Percentiles rank a stretch among this genome's conserved stretches.
Conservation (phyloP, 2,113 vertebrate genomes). For the Azemiops feae region DNA sequence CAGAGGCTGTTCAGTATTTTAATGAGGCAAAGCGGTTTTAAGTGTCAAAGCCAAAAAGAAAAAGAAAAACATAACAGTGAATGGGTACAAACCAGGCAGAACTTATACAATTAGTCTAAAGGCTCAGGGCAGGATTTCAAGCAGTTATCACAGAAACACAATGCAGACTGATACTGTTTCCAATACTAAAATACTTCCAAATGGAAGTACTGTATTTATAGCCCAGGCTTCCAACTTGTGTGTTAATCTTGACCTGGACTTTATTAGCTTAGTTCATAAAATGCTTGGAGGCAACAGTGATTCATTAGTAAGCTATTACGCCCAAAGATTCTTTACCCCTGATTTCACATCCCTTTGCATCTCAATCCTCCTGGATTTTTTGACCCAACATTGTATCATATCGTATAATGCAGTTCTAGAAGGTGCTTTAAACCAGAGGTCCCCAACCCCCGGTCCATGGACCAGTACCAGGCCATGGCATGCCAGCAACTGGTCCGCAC, state of each 20-base stretch:
- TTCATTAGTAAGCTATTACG: background rate
- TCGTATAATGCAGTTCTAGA: background rate
- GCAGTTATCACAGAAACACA: background rate
- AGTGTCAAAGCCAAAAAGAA: background rate
- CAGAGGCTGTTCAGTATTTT: background rate
- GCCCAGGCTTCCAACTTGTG: background rate
- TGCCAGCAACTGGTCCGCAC: no score
- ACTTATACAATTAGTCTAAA: background rate
- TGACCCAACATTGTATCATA: background rate
- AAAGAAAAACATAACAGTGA: background rate
- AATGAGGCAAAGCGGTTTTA: background rate
- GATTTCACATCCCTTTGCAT: background rate
- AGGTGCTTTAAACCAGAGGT: background rate
- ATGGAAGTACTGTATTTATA: background rate
- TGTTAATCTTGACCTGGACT: background rate
- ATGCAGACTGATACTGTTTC: background rate
- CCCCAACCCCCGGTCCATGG: no score
- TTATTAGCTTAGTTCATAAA: background rate
- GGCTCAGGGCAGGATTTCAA: background rate
- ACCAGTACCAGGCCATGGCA: no score
- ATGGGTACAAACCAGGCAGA: background rate
- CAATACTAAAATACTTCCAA: background rate
- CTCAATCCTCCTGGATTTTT: background rate
- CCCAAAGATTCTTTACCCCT: background rate
- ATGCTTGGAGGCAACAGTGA: background rate